These are phyloP conservation scores for Illadopsis cleaveri DNA, from an alignment of 2,113 vertebrate genomes.

Conservation along the genomic window DNA sequence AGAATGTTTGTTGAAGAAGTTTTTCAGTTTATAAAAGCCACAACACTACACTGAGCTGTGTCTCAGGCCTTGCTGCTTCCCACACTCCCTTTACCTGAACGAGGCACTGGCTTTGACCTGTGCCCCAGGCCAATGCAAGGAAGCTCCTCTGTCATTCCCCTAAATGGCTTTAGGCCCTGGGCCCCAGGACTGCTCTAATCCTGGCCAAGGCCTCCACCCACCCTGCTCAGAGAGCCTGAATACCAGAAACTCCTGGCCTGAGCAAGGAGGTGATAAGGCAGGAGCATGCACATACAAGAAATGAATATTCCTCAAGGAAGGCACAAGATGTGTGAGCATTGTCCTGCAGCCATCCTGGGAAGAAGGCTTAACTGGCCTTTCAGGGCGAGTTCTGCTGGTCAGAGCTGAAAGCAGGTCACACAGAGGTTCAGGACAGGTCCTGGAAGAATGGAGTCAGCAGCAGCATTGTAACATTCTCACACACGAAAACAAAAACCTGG, in stretches of 20 bases:
- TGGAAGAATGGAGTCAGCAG: not conserved
- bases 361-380: not conserved
- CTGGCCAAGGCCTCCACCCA: not conserved
- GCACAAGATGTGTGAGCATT: accelerated
- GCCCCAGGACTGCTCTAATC: not conserved
- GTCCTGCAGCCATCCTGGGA: not conserved
- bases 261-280: not conserved
- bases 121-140: accelerated
- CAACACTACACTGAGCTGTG: not conserved
- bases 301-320: not conserved
- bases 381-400: not conserved
- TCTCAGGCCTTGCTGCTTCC: not conserved
- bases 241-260: accelerated
- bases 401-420: not conserved
- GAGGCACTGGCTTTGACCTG: not conserved
- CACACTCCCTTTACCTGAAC: accelerated
- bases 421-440: accelerated
- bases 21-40: not conserved
- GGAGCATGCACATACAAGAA: not conserved
- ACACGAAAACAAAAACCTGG: not conserved
- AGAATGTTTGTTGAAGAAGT: not conserved
- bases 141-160: not conserved
- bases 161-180: accelerated
- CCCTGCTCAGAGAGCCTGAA: not conserved
- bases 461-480: not conserved